Percentiles rank a stretch among this genome's conserved stretches.
phyloP scores from a whole-genome alignment of 2,888 invertebrate species.

The Papilio demoleus region DNA sequence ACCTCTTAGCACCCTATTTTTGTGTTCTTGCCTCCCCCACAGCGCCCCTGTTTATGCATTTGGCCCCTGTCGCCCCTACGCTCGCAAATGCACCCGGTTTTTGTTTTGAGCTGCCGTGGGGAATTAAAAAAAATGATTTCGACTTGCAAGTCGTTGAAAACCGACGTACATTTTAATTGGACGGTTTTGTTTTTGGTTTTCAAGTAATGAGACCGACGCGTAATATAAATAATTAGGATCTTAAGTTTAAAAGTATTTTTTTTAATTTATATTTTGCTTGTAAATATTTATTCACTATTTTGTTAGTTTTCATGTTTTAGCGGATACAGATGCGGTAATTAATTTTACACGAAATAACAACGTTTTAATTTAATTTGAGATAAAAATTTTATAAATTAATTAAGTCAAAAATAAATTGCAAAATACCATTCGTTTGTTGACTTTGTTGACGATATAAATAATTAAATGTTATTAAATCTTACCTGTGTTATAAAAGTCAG shows the following conservation, averaged over 20 bases:
- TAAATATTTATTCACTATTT: slow-evolving; percentile 37
- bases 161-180: slow-evolving; percentile 52
- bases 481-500: too few relatives aligned
- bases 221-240: slow-evolving; percentile 35
- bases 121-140: slow-evolving; percentile 51
- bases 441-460: too few relatives aligned
- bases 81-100: slow-evolving; percentile 60
- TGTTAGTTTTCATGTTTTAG: background rate
- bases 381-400: background rate
- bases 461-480: too few relatives aligned
- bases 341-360: background rate
- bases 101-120: slow-evolving; percentile 46
- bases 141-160: slow-evolving; percentile 48
- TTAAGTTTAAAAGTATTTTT: background rate
- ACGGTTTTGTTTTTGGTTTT: slow-evolving; percentile 44
- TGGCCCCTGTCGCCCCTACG: slow-evolving; percentile 55
- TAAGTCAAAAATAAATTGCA: too few relatives aligned
- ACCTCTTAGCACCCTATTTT: slow-evolving; percentile 78
- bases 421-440: too few relatives aligned
- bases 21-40: slow-evolving; percentile 71
- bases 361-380: background rate
- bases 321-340: background rate
- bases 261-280: slow-evolving; percentile 38
- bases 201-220: slow-evolving; percentile 37
- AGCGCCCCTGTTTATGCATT: slow-evolving; percentile 56